Percentiles rank a stretch among this genome's conserved stretches.
Evolutionary conservation across 2,797 vertebrate species (phyloP).

Genomic region (Dicrostonyx torquatus): DNA sequence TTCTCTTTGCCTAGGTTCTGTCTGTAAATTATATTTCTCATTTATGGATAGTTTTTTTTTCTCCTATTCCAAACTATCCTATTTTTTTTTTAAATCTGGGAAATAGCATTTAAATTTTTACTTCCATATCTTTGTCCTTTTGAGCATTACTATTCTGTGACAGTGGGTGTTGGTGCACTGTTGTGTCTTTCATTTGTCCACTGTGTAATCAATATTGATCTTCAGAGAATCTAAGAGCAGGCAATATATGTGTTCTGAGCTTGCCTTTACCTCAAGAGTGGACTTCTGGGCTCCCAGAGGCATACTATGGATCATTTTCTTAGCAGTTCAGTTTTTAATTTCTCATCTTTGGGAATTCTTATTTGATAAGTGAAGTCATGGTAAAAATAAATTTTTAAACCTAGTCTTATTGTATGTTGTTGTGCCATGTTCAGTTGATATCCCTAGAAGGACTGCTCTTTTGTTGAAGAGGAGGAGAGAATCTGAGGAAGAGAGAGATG

Average conservation of each 20-base stretch:
- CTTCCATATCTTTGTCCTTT: neutral
- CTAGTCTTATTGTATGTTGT: neutral
- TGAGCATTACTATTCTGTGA: neutral
- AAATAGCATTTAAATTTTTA: neutral
- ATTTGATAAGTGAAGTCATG: neutral
- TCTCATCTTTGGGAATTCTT: neutral
- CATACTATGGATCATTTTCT: neutral
- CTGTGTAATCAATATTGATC: neutral
- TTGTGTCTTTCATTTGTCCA: neutral
- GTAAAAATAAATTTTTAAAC: neutral
- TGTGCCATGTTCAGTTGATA: neutral
- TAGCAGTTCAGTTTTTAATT: neutral
- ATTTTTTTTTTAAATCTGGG: neutral
- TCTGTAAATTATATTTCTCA: neutral
- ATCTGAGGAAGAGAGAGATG: neutral
- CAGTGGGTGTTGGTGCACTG: neutral
- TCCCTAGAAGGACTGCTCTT: neutral
- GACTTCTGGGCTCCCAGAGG: neutral
- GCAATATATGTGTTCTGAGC: rapidly evolving
- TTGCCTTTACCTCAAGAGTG: neutral
- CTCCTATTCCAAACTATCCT: neutral
- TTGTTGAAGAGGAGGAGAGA: neutral
- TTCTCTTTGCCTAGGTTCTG: neutral
- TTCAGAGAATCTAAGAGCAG: neutral
- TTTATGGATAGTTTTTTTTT: neutral